A percentile compares a stretch with the other conserved stretches of the same genome.
phyloP scores from a whole-genome alignment of 1,140 invertebrate genomes.

The Drosophila nasuta region DNA sequence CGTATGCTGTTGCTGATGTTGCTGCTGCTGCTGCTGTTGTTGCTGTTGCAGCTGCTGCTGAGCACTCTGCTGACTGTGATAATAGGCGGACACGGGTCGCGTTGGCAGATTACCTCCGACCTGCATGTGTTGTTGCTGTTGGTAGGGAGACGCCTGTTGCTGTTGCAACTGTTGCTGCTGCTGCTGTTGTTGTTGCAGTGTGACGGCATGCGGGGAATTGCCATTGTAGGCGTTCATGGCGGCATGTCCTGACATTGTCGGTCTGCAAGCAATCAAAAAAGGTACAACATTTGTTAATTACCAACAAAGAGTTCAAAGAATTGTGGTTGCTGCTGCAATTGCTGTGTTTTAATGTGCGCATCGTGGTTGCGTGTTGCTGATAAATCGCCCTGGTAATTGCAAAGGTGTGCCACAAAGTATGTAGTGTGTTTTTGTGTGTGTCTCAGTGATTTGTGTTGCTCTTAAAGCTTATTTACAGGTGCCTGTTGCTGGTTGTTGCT shows the following conservation, averaged over 20 bases:
- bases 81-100: conserved; percentile 78
- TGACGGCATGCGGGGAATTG: conserved; percentile 79
- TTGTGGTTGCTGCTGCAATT: conserved; percentile 15
- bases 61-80: conserved; percentile 71
- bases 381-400: background rate
- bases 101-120: conserved; percentile 65
- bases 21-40: conserved; percentile 48
- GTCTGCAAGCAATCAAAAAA: conserved; percentile 48
- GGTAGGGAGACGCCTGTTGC: conserved; percentile 53
- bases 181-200: conserved; percentile 57
- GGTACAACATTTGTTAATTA: background rate
- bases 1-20: conserved; percentile 66
- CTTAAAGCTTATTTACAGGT: conserved; percentile 26
- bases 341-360: background rate
- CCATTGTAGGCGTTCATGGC: conserved; percentile 82
- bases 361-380: conserved; percentile 3
- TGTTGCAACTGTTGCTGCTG: conserved; percentile 68
- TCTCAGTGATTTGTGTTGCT: background rate
- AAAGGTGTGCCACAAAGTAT: background rate
- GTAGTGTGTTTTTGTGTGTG: conserved; percentile 12
- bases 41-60: conserved; percentile 70
- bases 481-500: conserved; percentile 17
- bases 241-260: conserved; percentile 72
- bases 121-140: conserved; percentile 61
- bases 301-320: background rate